Evolutionary conservation across 2,888 invertebrate species (phyloP), one percentile per base, ranked within the genome.

Genomic region (Cephus sareptanus): DNA sequence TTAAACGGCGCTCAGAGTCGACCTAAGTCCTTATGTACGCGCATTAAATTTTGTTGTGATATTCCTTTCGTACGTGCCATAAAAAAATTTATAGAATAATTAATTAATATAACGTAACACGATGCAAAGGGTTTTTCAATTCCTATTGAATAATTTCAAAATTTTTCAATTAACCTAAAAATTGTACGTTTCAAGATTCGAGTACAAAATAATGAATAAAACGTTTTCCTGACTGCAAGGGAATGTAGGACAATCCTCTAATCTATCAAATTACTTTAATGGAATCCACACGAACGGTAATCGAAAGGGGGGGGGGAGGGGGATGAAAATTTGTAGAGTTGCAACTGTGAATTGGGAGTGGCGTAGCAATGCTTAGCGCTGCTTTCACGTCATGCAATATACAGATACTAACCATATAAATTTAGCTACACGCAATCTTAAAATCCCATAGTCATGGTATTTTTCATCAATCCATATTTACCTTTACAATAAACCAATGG

Each of bases 1-100:
- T 83, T 87, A 87, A 87, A 83, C 77, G 79, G 31, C 31, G 71
- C 31, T 71, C 31, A 34, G 23, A 15, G 23, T 56, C 56, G 23
- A 56, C 56, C 6, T 2, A 56, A 56, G 15, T 56, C 23, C 56
- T 56, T 9, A 9, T 1, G 23, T 9, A 23, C 9, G 56, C 23
- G 56, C 23, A 23, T 56, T 23, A 56, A 56, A 56, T 9, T 56
- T 56, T 6, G 23, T 9, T 56, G 1, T 40, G 15, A 15, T 23
- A 15, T 23, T 6, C 4, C 15, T 40, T 40, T 40, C 6, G 15
- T 40, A 23, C 37, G 40, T 40, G 2, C 1, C 15, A 40, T 6
- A 37, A 40, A 40, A 40, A 15, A 40, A 15, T 15, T 1, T 4
- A 40, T 15, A 15, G 1, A 40, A 15, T 40, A 40, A 15, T 40